Evolutionary conservation across 2,888 invertebrate genomes (phyloP), one percentile per base, ranked within the genome.

Genomic region (Acleris holmiana): DNA sequence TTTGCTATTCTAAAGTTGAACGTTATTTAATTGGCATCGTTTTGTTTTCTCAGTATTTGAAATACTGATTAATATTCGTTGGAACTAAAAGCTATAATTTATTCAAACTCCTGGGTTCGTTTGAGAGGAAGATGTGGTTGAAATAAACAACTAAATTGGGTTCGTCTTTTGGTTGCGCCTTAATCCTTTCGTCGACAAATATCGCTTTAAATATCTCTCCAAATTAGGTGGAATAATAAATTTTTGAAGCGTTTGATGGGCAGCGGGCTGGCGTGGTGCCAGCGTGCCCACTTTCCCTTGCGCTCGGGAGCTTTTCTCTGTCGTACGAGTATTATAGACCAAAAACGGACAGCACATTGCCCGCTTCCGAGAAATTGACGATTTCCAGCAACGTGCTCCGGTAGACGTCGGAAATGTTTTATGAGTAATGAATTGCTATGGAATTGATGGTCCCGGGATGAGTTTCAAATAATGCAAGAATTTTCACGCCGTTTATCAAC

Each of bases 161-260:
- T 40, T 13, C n/a, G 49, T 46, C 82, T 83, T 44, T 48, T 74
- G 78, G 70, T 79, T 76, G 41, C 76, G 78, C 74, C 75, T 78
- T 84, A 85, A 87, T 86, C 79, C 82, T 80, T 83, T 75, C 78
- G 88, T 82, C 85, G 88, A 88, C 86, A 84, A 83, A 88, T 86
- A 84, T 83, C 79, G 72, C 74, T 77, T 79, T 80, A 73, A 84
- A 84, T 85, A 86, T 83, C 78, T 84, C 81, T 80, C 83, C 82
- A 83, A 86, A 87, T 88, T 87, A 87, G 83, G 71, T 77, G 77
- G 80, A 83, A 81, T 86, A 84, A 84, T 89, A 88, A 88, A 84
- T 86, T 89, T 84, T 76, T 74, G 79, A 76, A 76, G 74, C 73
- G 73, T 80, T 82, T 85, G 85, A 87, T 81, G 79, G 77, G 78